These are phyloP conservation scores for Acanthoscelides obtectus DNA, from an alignment of 2,888 invertebrate species.

Conservation along the genomic window DNA sequence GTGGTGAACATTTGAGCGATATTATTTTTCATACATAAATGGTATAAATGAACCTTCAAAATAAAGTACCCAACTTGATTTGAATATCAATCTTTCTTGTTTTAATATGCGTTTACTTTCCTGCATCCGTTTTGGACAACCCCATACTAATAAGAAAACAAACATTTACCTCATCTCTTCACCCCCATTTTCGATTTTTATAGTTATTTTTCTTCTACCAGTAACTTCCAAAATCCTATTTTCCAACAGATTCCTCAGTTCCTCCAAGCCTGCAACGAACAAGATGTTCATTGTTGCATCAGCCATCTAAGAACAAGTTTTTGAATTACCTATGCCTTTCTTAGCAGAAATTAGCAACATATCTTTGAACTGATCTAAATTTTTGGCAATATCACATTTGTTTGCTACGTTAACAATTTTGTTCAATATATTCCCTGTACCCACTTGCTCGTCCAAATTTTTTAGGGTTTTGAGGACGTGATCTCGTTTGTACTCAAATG, in stretches of 20 bases:
- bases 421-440: conserved; percentile 45
- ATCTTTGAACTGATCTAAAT: conserved; percentile 17
- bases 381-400: conserved; percentile 59
- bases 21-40: too few species aligned
- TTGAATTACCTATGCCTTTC: conserved; percentile 26
- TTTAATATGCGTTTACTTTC: too few species aligned
- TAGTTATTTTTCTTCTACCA: conserved; percentile 21
- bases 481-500: conserved; percentile 60
- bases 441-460: conserved; percentile 47
- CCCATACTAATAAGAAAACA: neutral
- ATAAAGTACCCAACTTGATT: too few species aligned
- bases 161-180: conserved; percentile 27
- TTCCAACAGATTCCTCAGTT: conserved; percentile 16
- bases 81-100: too few species aligned
- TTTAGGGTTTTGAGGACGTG: conserved; percentile 65
- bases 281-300: too few species aligned
- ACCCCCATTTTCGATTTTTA: conserved; percentile 28
- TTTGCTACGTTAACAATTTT: conserved; percentile 69
- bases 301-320: too few species aligned
- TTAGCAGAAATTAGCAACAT: conserved; percentile 43
- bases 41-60: too few species aligned
- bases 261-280: conserved; percentile 26
- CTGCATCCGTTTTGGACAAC: too few species aligned
- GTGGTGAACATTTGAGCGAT: too few species aligned
- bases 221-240: conserved; percentile 22